Evolutionary conservation across 2,797 vertebrate species (phyloP).

Genomic region (Cossypha caffra): DNA sequence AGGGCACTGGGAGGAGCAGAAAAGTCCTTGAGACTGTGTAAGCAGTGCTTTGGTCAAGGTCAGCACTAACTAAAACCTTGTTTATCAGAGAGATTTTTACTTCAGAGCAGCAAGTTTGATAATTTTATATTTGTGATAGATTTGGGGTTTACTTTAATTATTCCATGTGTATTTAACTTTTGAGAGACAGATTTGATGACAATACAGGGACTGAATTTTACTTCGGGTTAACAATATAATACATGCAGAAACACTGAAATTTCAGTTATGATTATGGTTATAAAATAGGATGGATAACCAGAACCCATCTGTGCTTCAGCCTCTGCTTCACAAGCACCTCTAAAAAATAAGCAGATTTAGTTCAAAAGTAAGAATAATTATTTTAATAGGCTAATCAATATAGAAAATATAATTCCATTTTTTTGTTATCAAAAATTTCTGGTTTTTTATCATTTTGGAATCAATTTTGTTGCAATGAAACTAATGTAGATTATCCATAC

Average conservation of each 20-base stretch:
- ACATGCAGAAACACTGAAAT: background rate
- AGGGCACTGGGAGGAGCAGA: background rate
- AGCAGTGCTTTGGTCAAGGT: background rate
- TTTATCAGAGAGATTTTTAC: background rate
- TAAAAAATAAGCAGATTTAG: background rate
- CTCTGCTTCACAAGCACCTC: background rate
- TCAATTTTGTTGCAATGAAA: background rate
- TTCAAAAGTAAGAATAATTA: background rate
- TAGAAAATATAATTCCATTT: background rate
- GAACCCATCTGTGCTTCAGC: background rate
- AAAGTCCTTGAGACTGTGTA: background rate
- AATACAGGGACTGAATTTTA: background rate
- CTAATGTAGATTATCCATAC: background rate
- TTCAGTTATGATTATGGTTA: background rate
- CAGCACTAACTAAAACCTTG: background rate
- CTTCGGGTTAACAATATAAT: background rate
- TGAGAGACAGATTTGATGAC: background rate
- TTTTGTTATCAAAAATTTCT: background rate
- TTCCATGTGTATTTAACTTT: background rate
- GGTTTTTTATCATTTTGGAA: background rate
- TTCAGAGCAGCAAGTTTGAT: background rate
- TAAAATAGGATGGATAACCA: background rate
- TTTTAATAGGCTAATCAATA: background rate
- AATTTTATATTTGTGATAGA: background rate
- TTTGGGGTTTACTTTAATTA: background rate